phyloP scores from a whole-genome alignment of 2,888 invertebrate species.

The Cenopis cana region DNA sequence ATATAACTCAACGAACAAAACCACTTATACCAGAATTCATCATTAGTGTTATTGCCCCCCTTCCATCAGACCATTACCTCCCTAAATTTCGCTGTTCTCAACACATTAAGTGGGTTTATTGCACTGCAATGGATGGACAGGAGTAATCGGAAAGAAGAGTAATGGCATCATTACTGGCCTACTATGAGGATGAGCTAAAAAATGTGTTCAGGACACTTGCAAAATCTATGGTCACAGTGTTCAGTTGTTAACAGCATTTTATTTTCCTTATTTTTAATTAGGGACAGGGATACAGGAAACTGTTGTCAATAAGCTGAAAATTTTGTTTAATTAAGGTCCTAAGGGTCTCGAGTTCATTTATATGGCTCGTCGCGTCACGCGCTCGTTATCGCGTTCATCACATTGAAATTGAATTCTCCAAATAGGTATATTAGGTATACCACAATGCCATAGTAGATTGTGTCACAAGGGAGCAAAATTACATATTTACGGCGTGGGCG shows the following conservation, averaged over 20 bases:
- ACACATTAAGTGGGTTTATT: constrained; percentile 45
- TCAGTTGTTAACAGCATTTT: not conserved
- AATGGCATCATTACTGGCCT: constrained; percentile 43
- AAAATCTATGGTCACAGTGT: not conserved
- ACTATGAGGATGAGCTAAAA: constrained; percentile 16
- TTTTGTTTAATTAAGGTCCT: not conserved
- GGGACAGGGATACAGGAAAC: not conserved
- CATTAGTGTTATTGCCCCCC: constrained; percentile 52
- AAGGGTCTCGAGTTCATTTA: not conserved
- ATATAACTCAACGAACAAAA: constrained; percentile 61
- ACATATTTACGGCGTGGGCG: too few species aligned
- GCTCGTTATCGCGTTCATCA: too few species aligned
- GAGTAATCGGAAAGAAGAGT: constrained; percentile 44
- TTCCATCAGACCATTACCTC: constrained; percentile 28
- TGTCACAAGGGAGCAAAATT: too few species aligned
- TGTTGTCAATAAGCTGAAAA: not conserved
- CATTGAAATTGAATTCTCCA: too few species aligned
- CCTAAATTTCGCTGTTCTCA: constrained; percentile 37
- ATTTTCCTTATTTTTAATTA: not conserved
- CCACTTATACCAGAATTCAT: constrained; percentile 61
- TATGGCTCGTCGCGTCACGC: too few species aligned
- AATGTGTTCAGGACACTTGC: not conserved
- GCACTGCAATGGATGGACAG: constrained; percentile 39
- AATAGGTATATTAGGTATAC: too few species aligned
- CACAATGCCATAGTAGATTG: too few species aligned